Base-by-base conservation (phyloP, 2,888 invertebrate genomes). In the Nomada flava region DNA sequence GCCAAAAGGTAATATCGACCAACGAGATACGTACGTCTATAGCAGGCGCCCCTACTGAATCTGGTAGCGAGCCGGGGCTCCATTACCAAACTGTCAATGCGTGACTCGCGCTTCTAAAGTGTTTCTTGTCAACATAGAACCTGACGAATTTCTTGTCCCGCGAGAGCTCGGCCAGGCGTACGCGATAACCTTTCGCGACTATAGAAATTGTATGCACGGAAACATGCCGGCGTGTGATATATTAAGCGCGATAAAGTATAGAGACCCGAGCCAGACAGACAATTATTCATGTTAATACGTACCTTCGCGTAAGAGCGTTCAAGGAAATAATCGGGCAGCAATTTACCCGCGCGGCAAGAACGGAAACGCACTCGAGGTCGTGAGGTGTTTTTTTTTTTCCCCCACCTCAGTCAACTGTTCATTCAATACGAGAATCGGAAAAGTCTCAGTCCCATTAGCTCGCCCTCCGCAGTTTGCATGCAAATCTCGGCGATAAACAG, bases 51-150 rank as follows among this genome's bases (percentile, higher is more conserved):
- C 64, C 78, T 73, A 82, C 84, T 82, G 84, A 88, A 89, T 89
- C 82, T 78, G 79, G 73, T 77, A 83, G 79, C 77, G 69, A 79
- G 65, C 70, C 62, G 60, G 47, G 71, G 78, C 65, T 89, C 88
- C 88, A 88, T 88, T 88, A 87, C 85, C 85, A 72, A 89, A 85
- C 87, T 89, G 89, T 88, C 88, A 88, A 85, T 75, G 87, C 83
- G 82, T 79, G 86, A 76, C 79, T 85, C 63, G 71, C 77, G 44
- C 82, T 65, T 83, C 70, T 53, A 72, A 82, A 82, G 82, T 75
- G 71, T 71, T 71, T 50, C 44, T 20, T 18, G 18, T 1, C 29
- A 9, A 5, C 29, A 15, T 26, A 0, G 44, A 60, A 50, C 23
- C 36, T 11, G 15, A 36, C 47, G 62, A 76, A 82, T 82, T 82